phyloP scores from a whole-genome alignment of 1,140 invertebrate species.

The Macrostomum lignano region DNA sequence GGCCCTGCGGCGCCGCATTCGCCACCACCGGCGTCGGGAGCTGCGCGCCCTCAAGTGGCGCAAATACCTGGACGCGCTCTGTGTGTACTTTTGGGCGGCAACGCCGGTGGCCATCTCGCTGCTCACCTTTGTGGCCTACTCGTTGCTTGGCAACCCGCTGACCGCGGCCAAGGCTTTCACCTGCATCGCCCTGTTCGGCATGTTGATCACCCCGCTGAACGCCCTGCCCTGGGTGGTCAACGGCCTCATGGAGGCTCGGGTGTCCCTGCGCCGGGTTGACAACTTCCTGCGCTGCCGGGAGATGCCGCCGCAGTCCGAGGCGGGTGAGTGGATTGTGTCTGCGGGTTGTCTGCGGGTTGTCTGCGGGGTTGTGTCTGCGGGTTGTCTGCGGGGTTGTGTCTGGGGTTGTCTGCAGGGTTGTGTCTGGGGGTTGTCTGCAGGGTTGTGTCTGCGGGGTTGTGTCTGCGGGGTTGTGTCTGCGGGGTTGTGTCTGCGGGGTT shows the following conservation, averaged over 20 bases:
- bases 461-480: no score
- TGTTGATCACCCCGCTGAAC: slow-evolving; percentile 78
- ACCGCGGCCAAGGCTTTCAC: slow-evolving; percentile 56
- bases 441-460: no score
- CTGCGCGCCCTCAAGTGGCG: slow-evolving; percentile 31
- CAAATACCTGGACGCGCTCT: slow-evolving; percentile 90
- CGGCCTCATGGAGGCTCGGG: slow-evolving; percentile 60
- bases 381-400: no score
- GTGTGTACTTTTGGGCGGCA: slow-evolving; percentile 93
- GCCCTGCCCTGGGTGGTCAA: slow-evolving; percentile 93
- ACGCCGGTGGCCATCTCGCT: slow-evolving; percentile 80
- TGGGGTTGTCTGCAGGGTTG: no score
- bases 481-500: no score
- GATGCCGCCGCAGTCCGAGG: no score
- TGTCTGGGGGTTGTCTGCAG: no score
- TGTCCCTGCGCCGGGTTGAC: slow-evolving; percentile 29
- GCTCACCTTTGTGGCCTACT: slow-evolving; percentile 60
- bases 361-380: no score
- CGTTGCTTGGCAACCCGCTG: slow-evolving; percentile 46
- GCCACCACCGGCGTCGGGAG: slow-evolving; percentile 17
- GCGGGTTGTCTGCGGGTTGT: no score
- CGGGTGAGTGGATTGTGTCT: no score
- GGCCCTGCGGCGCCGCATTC: slow-evolving; percentile 43
- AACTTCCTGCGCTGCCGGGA: no score
- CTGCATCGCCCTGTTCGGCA: slow-evolving; percentile 65